Conservation (phyloP, 2,888 invertebrate species). For the Tenthredo mesomela region DNA sequence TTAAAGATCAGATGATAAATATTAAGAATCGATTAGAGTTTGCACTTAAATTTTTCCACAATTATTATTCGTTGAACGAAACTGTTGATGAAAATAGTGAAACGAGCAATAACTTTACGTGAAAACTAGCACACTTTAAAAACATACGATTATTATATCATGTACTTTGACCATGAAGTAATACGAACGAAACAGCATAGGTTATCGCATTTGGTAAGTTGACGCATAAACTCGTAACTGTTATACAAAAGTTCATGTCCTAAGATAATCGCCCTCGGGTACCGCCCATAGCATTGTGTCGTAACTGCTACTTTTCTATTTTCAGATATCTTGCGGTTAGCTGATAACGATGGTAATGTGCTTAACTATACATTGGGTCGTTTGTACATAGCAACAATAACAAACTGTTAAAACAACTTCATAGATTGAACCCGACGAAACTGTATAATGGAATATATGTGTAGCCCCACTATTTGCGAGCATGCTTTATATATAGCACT, state of each 20-base stretch:
- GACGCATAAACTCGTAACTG: conserved; percentile 54
- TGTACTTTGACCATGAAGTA: neutral
- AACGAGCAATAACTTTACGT: neutral
- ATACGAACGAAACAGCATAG: conserved; percentile 53
- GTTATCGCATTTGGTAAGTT: neutral
- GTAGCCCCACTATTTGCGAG: too few relatives aligned
- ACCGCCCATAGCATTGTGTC: neutral
- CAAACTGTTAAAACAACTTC: neutral
- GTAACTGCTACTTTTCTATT: neutral
- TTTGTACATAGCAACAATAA: neutral
- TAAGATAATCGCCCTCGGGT: conserved; percentile 50
- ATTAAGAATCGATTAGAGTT: neutral
- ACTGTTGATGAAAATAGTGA: neutral
- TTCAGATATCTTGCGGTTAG: neutral
- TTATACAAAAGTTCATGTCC: conserved; percentile 59
- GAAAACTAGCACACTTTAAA: neutral
- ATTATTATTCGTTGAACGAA: neutral
- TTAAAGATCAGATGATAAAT: neutral
- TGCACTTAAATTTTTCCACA: neutral
- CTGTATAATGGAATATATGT: too few relatives aligned
- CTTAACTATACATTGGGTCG: neutral
- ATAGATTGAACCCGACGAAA: neutral
- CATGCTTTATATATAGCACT: neutral
- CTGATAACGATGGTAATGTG: neutral
- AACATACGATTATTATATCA: neutral